These are phyloP conservation scores for Zaprionus ornatus DNA, from an alignment of 1,140 invertebrate species.

Conservation along the genomic window DNA sequence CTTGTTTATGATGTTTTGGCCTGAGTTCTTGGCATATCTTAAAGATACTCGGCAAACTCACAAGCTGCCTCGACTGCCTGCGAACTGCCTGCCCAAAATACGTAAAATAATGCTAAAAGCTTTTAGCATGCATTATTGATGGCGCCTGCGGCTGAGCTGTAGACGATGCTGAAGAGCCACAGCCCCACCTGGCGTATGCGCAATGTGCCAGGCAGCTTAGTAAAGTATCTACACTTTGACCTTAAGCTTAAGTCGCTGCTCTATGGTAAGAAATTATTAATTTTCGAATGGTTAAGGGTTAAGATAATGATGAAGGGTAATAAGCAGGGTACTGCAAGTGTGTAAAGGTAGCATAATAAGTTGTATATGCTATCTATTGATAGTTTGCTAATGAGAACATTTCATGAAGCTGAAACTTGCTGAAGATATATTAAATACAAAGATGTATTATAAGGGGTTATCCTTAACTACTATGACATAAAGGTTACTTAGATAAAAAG, in stretches of 20 bases:
- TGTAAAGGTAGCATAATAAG: background rate
- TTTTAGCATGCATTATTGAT: constrained; percentile 83
- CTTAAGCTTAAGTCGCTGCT: background rate
- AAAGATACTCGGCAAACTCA: constrained; percentile 54
- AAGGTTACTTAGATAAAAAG: background rate
- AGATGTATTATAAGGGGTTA: background rate
- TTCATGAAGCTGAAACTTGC: background rate
- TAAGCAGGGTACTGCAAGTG: background rate
- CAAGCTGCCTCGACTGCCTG: constrained; percentile 37
- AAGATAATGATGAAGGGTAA: background rate
- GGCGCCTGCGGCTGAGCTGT: constrained; percentile 52
- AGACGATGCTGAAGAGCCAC: background rate
- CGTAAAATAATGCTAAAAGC: constrained; percentile 83
- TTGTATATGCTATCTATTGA: background rate
- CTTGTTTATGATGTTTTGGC: constrained; percentile 74
- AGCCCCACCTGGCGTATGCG: constrained; percentile 44
- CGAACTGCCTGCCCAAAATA: constrained; percentile 58
- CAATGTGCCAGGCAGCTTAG: constrained; percentile 24
- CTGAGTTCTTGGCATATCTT: constrained; percentile 56
- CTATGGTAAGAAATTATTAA: background rate
- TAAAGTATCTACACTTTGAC: constrained; percentile 37
- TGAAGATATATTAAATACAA: background rate
- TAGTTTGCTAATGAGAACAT: background rate
- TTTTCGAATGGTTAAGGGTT: background rate
- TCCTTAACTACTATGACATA: background rate